phyloP scores from a whole-genome alignment of 2,113 vertebrate species.

The Otus sunia region DNA sequence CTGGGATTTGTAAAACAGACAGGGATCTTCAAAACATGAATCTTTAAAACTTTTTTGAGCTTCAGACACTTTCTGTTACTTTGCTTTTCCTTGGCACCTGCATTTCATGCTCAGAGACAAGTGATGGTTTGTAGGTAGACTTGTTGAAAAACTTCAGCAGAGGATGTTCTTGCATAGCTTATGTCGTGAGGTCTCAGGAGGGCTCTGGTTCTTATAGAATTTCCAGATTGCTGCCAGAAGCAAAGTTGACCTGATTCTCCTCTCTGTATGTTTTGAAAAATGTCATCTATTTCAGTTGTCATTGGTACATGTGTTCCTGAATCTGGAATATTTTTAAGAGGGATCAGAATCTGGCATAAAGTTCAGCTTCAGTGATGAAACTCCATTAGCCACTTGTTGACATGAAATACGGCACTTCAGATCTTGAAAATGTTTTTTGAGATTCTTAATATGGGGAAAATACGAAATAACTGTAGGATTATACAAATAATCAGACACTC shows the following conservation, averaged over 20 bases:
- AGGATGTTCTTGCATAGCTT: background rate
- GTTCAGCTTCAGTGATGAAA: background rate
- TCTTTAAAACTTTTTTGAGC: background rate
- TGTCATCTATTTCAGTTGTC: background rate
- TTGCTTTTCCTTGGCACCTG: background rate
- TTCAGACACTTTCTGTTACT: background rate
- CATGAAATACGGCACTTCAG: background rate
- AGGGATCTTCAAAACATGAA: background rate
- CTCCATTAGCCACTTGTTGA: background rate
- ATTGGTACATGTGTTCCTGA: background rate
- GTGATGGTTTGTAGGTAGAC: background rate
- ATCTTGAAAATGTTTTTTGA: background rate
- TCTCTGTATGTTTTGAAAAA: background rate
- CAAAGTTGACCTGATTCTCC: background rate
- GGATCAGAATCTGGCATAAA: background rate
- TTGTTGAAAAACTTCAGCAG: background rate
- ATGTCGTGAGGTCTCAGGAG: background rate
- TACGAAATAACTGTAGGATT: background rate
- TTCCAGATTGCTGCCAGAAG: constrained; percentile 12
- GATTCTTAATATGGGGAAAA: background rate
- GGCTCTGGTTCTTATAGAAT: background rate
- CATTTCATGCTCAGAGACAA: background rate
- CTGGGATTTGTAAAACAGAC: background rate
- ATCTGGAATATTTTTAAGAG: constrained; percentile 10
- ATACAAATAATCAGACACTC: background rate